These are phyloP conservation scores for Phalacrocorax carbo DNA, from an alignment of 2,113 vertebrate species.

Conservation along the genomic window DNA sequence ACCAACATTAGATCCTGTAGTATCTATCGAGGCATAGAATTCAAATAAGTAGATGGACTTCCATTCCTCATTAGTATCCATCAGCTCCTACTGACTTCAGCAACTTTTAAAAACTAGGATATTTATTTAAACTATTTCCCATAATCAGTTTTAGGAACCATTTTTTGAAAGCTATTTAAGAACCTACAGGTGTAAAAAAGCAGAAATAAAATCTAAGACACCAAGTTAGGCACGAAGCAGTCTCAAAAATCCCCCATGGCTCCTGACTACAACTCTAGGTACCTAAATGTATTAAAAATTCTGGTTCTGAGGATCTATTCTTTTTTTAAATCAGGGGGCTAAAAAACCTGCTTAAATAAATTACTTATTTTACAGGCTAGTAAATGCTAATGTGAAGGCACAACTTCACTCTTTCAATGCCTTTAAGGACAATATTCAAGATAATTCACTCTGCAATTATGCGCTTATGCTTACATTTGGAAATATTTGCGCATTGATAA, in stretches of 20 bases:
- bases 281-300: not conserved
- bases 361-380: not conserved
- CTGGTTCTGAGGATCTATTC: not conserved
- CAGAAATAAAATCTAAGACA: not conserved
- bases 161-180: not conserved
- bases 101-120: not conserved
- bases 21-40: not conserved
- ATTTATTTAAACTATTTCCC: not conserved
- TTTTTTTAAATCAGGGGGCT: not conserved
- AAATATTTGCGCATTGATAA: not conserved
- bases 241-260: not conserved
- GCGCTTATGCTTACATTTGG: not conserved
- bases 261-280: not conserved
- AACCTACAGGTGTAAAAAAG: not conserved
- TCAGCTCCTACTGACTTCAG: not conserved
- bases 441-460: not conserved
- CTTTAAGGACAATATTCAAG: not conserved
- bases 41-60: not conserved
- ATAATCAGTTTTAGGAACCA: not conserved
- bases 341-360: not conserved
- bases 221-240: not conserved
- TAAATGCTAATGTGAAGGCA: not conserved
- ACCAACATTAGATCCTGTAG: not conserved
- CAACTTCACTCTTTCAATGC: not conserved
- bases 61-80: not conserved